Base-by-base conservation (phyloP, 2,797 vertebrate species). In the Coranthus polyacanthus region DNA sequence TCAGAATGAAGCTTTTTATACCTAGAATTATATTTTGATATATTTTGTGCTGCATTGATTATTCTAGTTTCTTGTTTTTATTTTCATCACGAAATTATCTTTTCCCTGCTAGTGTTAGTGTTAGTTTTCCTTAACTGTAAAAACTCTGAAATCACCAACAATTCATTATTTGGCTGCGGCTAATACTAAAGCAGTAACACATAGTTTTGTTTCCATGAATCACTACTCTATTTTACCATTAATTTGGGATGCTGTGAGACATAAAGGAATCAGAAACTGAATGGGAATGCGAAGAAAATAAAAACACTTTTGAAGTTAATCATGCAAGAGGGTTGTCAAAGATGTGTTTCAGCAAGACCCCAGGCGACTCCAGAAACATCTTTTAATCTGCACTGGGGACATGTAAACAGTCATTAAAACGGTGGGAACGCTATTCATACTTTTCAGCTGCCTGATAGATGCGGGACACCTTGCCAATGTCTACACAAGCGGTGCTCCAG, bases 321-420 rank as follows among this genome's bases (percentile, higher is more conserved):
- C 81, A 82, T 34, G 62, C 70, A 46, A 84, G 77, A 72, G 38
- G 42, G 37, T 73, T 78, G 75, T 89, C 79, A 81, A 72, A 68
- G 77, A 82, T 77, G 63, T 79, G 76, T 75, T 78, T 56, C 81
- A 65, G 72, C 68, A 68, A 72, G 79, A 88, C 81, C 77, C 74
- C 75, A 60, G 84, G 80, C 75, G 68, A 83, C 80, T 79, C 81
- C 72, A 79, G 80, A 75, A 88, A 84, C 79, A 85, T 88, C 73
- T 83, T 88, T 88, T 79, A 89, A 87, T 90, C 84, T 86, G 67
- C 66, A 24, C 68, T 17, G 75, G 78, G 69, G 70, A 86, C 75
- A 65, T 90, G 90, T 84, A 92, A 91, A 90, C 81, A 91, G 78
- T 89, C 86, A 91, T 92, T 90, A 91, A 83, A 79, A 80, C 18